These are phyloP conservation scores for Platycercus adscitus DNA, from an alignment of 2,113 vertebrate genomes.

Conservation along the genomic window DNA sequence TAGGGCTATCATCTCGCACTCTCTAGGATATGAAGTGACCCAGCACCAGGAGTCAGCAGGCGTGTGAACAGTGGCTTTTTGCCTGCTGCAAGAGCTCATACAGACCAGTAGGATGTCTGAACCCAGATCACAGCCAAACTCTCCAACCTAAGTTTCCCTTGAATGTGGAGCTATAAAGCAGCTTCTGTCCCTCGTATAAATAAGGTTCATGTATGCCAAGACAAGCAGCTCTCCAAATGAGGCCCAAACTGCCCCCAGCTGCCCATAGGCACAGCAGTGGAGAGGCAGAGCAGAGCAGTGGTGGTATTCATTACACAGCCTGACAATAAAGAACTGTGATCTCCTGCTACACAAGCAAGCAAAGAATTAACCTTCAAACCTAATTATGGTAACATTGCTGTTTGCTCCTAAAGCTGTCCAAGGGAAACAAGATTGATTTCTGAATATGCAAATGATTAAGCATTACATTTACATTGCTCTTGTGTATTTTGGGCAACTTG, in stretches of 20 bases:
- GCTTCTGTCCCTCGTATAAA: not conserved
- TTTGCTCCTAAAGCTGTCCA: not conserved
- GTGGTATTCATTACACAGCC: not conserved
- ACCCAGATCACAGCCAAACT: not conserved
- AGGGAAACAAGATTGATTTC: constrained; percentile 15
- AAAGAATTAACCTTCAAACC: constrained; percentile 15
- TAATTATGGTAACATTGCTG: not conserved
- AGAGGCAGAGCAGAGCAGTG: not conserved
- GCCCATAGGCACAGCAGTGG: not conserved
- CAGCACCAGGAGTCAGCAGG: not conserved
- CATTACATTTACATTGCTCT: not conserved
- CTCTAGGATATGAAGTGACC: not conserved
- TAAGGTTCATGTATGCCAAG: accelerated
- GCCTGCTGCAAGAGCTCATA: not conserved
- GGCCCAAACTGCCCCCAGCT: not conserved
- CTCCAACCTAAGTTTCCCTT: not conserved
- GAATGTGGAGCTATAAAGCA: not conserved
- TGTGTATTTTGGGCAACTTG: not conserved
- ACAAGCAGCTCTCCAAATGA: not conserved
- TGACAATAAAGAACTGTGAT: not conserved
- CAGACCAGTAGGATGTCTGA: not conserved
- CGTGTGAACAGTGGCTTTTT: not conserved
- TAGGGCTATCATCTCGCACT: not conserved
- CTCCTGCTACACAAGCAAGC: accelerated
- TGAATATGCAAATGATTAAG: not conserved